Evolutionary conservation across 2,797 vertebrate genomes (phyloP), one percentile per base, ranked within the genome.

Genomic region (Sphenopsis melanotis): DNA sequence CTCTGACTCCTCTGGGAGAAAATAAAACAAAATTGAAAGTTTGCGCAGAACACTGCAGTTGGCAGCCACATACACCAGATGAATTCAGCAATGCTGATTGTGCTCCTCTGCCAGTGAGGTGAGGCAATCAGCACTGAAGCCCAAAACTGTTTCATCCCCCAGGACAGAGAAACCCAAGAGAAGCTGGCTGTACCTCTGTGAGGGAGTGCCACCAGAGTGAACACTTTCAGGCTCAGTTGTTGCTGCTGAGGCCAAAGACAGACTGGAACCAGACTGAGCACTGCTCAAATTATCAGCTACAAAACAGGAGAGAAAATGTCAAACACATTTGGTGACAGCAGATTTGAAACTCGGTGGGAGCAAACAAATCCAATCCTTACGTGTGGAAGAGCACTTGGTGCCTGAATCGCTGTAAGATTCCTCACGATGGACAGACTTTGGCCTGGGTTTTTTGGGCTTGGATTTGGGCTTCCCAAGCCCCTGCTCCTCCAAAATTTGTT

Each of bases 171-270:
- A 32, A 36, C 22, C 49, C 65, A 5, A 19, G 56, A 15, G 41
- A 52, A 23, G 1, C 39, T 5, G 12, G 17, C 44, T 44, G 36
- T 97, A 99, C 99, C 99, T 98, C 93, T 99, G 99, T 2, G 99
- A 99, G 5, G 99, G 98, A 0, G 98, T 98, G 47, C 99, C 99
- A 57, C 99, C 99, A 0, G 99, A 99, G 95, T 99, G 98, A 12
- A 99, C 97, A 1, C 99, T 99, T 96, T 99, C 99, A 0, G 99
- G 98, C 78, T 99, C 99, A 1, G 99, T 99, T 29, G 99, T 99
- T 5, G 99, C 98, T 2, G 98, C 99, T 0, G 99, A 99, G 27
- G 99, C 99, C 98, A 99, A 96, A 32, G 99, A 99, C 63, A 99
- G 98, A 87, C 98, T 99, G 96, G 99, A 99, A 82, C 99, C 99